Evolutionary conservation across 2,888 invertebrate genomes (phyloP).

Genomic region (Acholoe squamosa): DNA sequence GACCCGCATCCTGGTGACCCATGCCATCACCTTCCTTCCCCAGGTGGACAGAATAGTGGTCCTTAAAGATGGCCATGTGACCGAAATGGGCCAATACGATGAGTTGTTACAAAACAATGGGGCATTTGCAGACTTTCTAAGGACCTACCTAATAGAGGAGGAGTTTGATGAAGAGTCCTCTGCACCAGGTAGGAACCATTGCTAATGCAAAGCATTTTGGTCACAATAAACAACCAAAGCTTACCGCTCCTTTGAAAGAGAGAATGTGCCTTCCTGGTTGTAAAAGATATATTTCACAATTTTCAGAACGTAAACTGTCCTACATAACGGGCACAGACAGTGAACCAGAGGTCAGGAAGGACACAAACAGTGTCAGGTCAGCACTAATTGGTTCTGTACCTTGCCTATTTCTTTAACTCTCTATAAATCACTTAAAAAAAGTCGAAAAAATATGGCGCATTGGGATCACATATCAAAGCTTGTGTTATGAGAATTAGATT

Average conservation of each 20-base stretch:
- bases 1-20: slow-evolving; percentile 78
- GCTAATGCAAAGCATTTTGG: too few species aligned
- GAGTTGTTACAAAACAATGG: slow-evolving; percentile 35
- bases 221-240: too few species aligned
- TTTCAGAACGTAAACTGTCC: background rate
- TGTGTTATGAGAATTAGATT: too few species aligned
- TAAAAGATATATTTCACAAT: background rate
- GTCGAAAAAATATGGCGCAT: too few species aligned
- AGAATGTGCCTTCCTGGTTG: too few species aligned
- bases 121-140: slow-evolving; percentile 8
- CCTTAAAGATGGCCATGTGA: slow-evolving; percentile 75
- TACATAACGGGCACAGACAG: background rate
- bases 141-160: slow-evolving; percentile 45
- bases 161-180: slow-evolving; percentile 26
- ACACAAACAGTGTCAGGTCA: background rate
- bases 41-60: slow-evolving; percentile 79
- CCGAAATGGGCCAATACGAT: slow-evolving; percentile 33
- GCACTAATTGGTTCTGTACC: too few species aligned
- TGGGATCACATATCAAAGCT: too few species aligned
- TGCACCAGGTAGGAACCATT: background rate
- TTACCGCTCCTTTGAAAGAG: too few species aligned
- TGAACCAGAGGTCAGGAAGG: background rate
- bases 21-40: slow-evolving; percentile 79
- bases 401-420: too few species aligned
- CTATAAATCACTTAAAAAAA: too few species aligned